Evolutionary conservation across 2,113 vertebrate genomes (phyloP).

Genomic region (Anser cygnoides): DNA sequence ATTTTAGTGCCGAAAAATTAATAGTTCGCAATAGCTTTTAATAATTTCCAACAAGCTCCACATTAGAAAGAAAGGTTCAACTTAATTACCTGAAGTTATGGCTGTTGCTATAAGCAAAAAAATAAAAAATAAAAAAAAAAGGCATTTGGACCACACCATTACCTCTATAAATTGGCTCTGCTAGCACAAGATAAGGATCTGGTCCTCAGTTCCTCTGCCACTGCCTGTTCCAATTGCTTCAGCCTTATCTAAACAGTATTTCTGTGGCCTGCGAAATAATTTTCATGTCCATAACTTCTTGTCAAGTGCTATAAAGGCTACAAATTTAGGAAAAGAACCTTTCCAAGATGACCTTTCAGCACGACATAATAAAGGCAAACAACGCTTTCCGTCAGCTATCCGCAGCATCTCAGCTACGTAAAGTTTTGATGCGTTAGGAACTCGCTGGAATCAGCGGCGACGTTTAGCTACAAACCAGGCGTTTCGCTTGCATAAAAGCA

Average conservation of each 20-base stretch:
- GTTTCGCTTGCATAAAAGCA: background rate
- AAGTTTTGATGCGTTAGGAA: background rate
- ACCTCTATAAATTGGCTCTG: background rate
- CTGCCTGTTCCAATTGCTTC: background rate
- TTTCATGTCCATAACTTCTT: background rate
- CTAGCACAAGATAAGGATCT: conserved; percentile 16
- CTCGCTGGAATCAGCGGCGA: background rate
- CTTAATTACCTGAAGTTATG: background rate
- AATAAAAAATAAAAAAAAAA: background rate
- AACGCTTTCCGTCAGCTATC: background rate
- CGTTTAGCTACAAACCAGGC: background rate
- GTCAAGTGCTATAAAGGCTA: background rate
- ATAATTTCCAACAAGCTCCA: background rate
- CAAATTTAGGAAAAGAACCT: background rate
- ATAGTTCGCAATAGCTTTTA: background rate
- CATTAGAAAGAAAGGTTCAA: background rate
- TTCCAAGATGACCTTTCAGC: background rate
- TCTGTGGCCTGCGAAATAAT: background rate
- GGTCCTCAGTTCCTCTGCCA: background rate
- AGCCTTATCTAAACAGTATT: background rate
- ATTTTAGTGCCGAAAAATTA: background rate
- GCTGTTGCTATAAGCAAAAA: conserved; percentile 9
- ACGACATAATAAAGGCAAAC: background rate
- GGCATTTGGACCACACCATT: background rate
- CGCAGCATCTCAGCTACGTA: background rate